These are phyloP conservation scores for Drosophila kohkoa DNA, from an alignment of 1,140 invertebrate species.

Conservation along the genomic window DNA sequence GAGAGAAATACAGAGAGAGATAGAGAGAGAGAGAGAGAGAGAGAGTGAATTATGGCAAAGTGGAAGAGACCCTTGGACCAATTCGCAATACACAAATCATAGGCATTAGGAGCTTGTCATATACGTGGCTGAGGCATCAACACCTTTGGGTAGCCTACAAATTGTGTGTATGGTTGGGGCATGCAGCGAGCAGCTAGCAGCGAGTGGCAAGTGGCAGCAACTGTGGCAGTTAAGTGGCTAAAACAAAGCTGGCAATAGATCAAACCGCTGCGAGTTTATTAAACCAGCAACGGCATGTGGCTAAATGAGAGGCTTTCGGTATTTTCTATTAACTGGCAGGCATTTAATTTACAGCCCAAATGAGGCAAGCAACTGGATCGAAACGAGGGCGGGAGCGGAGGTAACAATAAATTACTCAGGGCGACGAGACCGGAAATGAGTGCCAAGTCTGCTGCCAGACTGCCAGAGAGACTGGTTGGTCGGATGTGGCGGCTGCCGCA, in stretches of 20 bases:
- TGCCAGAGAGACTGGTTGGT: conserved; percentile 16
- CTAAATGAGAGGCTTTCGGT: conserved; percentile 73
- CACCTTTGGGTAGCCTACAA: conserved; percentile 46
- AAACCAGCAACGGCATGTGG: conserved; percentile 58
- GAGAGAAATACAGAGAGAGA: background rate
- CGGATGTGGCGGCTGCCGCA: conserved; percentile 48
- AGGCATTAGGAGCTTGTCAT: conserved; percentile 30
- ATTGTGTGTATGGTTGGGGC: conserved; percentile 13
- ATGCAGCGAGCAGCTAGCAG: background rate
- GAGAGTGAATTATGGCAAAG: background rate
- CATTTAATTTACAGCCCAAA: conserved; percentile 68
- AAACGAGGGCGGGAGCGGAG: background rate
- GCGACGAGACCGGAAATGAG: conserved; percentile 70
- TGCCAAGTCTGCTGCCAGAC: conserved; percentile 7
- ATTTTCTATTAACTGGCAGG: conserved; percentile 78
- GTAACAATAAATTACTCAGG: conserved; percentile 65
- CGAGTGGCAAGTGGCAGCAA: background rate
- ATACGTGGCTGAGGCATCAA: conserved; percentile 33
- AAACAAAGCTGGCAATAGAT: conserved; percentile 79
- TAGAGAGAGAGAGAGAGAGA: background rate
- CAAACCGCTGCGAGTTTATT: conserved; percentile 66
- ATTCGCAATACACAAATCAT: conserved; percentile 34
- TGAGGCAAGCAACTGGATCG: background rate
- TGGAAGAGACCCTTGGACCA: conserved; percentile 4
- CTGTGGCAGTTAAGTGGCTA: conserved; percentile 76